These are phyloP conservation scores for Crocuta crocuta DNA, from an alignment of 2,113 vertebrate species.

Conservation along the genomic window DNA sequence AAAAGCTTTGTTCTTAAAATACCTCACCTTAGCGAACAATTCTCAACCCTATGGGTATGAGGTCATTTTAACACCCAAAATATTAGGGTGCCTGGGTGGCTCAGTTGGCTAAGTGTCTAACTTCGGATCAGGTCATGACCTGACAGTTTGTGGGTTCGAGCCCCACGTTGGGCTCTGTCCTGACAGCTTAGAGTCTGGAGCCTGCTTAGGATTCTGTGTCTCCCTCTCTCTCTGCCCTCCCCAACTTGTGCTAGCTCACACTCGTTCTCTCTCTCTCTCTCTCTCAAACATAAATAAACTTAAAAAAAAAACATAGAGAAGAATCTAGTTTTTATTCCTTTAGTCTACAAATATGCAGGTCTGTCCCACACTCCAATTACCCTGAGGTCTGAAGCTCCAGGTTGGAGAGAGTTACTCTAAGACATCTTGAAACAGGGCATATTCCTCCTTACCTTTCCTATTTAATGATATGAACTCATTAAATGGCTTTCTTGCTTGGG, in stretches of 20 bases:
- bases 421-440: neutral
- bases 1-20: neutral
- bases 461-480: neutral
- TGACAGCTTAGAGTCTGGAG: too few species aligned
- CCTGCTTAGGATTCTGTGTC: too few species aligned
- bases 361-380: neutral
- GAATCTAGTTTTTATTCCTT: neutral
- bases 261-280: too few species aligned
- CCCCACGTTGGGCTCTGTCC: too few species aligned
- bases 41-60: neutral
- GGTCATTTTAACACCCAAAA: neutral
- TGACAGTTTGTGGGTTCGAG: too few species aligned
- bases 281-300: too few species aligned
- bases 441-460: neutral
- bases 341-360: neutral
- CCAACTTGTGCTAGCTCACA: too few species aligned
- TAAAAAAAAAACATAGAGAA: neutral
- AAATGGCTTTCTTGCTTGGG: conserved; percentile 37
- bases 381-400: neutral
- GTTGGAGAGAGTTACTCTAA: neutral
- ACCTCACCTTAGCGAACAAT: neutral
- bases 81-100: neutral
- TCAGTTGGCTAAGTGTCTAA: too few species aligned
- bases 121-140: too few species aligned
- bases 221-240: too few species aligned